phyloP scores from a whole-genome alignment of 2,113 vertebrate genomes.

The Tyto alba region DNA sequence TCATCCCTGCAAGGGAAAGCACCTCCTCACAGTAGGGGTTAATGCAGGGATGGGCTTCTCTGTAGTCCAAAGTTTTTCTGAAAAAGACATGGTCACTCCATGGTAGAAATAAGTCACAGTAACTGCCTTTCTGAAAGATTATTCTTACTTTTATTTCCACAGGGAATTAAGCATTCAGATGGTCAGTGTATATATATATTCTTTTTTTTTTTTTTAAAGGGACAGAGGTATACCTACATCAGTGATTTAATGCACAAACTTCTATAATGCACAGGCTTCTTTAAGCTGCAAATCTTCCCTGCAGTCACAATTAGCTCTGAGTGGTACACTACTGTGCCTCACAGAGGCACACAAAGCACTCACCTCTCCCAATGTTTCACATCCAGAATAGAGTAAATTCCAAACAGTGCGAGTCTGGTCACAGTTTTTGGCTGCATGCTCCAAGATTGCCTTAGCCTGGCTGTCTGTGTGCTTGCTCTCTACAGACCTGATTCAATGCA shows the following conservation, averaged over 20 bases:
- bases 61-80: not conserved
- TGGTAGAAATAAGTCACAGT: not conserved
- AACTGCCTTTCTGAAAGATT: not conserved
- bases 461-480: not conserved
- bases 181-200: no score
- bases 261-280: not conserved
- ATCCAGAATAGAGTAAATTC: not conserved
- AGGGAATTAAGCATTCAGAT: not conserved
- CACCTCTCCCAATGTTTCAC: not conserved
- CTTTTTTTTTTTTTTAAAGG: not conserved
- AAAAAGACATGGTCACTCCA: not conserved
- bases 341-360: not conserved
- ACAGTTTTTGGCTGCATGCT: not conserved
- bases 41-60: not conserved
- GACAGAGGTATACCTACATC: fast-evolving
- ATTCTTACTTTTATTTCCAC: not conserved
- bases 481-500: not conserved
- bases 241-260: not conserved
- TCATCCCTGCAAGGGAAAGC: not conserved
- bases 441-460: not conserved
- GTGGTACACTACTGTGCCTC: no score
- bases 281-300: not conserved
- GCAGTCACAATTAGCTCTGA: not conserved
- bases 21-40: not conserved
- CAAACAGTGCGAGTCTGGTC: not conserved